Evolutionary conservation across 2,888 invertebrate genomes (phyloP).

Genomic region (Gymnosoma rotundatum): DNA sequence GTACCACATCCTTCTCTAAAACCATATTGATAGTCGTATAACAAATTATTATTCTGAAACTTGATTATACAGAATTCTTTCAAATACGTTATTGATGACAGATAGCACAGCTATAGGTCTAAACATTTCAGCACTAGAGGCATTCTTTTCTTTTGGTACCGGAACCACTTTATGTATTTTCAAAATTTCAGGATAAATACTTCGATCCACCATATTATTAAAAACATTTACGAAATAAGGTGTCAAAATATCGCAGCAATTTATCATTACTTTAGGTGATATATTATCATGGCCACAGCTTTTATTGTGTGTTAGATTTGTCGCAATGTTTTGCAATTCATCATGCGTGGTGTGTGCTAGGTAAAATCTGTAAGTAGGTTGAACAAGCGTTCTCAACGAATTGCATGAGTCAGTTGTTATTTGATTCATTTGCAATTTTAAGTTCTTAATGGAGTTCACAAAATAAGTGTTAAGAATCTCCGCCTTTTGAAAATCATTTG

Average conservation of each 20-base stretch:
- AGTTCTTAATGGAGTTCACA: background rate
- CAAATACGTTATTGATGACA: background rate
- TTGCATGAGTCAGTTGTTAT: background rate
- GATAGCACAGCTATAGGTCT: background rate
- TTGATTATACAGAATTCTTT: background rate
- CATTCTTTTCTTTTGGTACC: too few species aligned
- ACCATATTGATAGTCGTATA: background rate
- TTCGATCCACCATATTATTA: too few species aligned
- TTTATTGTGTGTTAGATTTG: background rate
- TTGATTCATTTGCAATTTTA: background rate
- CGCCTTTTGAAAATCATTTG: background rate
- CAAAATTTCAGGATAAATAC: too few species aligned
- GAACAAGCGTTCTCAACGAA: background rate
- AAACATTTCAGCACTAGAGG: too few species aligned
- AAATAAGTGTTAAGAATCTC: background rate
- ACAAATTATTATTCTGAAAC: background rate
- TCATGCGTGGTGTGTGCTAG: background rate
- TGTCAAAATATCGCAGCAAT: too few species aligned
- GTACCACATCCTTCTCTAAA: background rate
- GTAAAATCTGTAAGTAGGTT: background rate
- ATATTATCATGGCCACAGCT: too few species aligned
- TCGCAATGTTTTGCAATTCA: background rate
- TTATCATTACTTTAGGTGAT: too few species aligned
- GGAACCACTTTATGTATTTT: too few species aligned
- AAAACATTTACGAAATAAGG: too few species aligned